Base-by-base conservation (phyloP, 2,797 vertebrate genomes). In the Bradypus variegatus region DNA sequence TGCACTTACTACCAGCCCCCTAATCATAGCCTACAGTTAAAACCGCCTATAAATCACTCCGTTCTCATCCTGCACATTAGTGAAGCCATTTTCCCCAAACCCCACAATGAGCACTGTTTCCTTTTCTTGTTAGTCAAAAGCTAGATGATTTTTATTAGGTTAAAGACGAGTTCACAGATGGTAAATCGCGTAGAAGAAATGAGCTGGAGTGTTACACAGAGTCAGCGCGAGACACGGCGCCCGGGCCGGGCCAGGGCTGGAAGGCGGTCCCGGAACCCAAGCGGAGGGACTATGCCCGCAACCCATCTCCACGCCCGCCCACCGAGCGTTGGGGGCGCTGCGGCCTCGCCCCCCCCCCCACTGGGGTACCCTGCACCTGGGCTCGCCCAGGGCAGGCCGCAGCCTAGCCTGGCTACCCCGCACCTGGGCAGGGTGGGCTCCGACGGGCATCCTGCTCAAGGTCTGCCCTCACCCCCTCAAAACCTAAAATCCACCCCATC, bases 11-110 rank as follows among this genome's bases (percentile, higher is more conserved):
- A 98, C 98, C 98, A 97, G 98, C 98, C 98, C 97, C 97, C 97
- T 98, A 98, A 99, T 98, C 98, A 99, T 98, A 98, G 98, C 98
- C 98, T 98, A 97, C 98, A 95, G 98, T 98, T 98, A 98, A 98
- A 98, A 98, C 97, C 91, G 96, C 97, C 98, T 98, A 98, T 99
- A 98, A 99, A 99, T 99, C 98, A 98, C 98, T 96, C 98, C 96
- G 97, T 98, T 97, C 98, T 98, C 98, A 98, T 98, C 98, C 98
- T 97, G 98, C 98, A 98, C 98, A 99, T 99, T 99, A 99, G 98
- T 95, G 96, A 98, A 98, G 98, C 98, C 98, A 98, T 99, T 98
- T 98, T 97, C 98, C 98, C 97, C 98, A 98, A 98, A 98, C 98
- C 98, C 98, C 98, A 98, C 98, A 98, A 98, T 98, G 97, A 98